Percentiles rank a stretch among this genome's conserved stretches.
phyloP scores from a whole-genome alignment of 2,888 invertebrate genomes.

The Parelbella ahira region DNA sequence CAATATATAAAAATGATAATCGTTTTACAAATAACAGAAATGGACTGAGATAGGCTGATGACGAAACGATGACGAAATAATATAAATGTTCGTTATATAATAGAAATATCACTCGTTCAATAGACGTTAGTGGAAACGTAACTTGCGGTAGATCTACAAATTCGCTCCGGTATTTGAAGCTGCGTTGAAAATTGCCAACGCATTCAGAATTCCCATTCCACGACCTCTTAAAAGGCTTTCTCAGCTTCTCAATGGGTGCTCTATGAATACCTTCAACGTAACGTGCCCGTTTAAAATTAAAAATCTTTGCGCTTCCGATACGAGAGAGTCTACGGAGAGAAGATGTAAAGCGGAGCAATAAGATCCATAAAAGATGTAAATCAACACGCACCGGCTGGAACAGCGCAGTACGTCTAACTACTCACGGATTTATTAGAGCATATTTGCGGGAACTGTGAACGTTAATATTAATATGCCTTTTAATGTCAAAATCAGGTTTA shows the following conservation, averaged over 20 bases:
- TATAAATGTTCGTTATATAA: too few relatives aligned
- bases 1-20: too few relatives aligned
- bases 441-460: not conserved
- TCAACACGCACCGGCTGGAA: too few relatives aligned
- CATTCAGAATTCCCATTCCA: conserved; percentile 44
- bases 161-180: conserved; percentile 31
- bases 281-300: conserved; percentile 49
- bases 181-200: conserved; percentile 38
- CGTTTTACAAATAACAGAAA: too few relatives aligned
- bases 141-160: conserved; percentile 12
- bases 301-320: conserved; percentile 39
- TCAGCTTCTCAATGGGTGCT: conserved; percentile 62
- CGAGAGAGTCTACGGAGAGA: too few relatives aligned
- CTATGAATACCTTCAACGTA: conserved; percentile 46
- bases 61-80: too few relatives aligned
- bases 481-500: conserved; percentile 1
- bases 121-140: conserved; percentile 7
- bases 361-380: too few relatives aligned
- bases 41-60: too few relatives aligned
- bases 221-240: conserved; percentile 52
- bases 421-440: conserved; percentile 2
- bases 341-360: too few relatives aligned
- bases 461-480: not conserved
- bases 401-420: too few relatives aligned
- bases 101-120: not conserved